Conservation (phyloP, 2,797 vertebrate species). For the Toxotes lorentzi region DNA sequence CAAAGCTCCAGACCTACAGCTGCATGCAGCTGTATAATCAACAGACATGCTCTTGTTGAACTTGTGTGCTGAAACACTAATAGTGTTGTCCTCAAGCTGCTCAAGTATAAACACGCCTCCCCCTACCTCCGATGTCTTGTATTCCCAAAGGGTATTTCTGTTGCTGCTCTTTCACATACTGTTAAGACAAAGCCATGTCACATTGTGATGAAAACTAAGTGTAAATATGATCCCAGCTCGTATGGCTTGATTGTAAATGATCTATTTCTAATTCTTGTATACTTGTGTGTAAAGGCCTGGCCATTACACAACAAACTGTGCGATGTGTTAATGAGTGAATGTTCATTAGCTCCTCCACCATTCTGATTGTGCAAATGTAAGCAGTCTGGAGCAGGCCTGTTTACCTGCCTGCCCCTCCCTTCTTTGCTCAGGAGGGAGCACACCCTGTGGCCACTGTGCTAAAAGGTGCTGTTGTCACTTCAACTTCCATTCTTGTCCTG, state of each 20-base stretch:
- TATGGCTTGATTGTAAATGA: background rate
- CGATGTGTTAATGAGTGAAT: slow-evolving; percentile 9
- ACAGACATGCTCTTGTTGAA: slow-evolving; percentile 56
- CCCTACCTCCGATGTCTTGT: slow-evolving; percentile 11
- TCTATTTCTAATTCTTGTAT: background rate
- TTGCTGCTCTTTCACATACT: background rate
- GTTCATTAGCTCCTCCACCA: slow-evolving; percentile 13
- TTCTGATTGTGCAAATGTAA: slow-evolving; percentile 21
- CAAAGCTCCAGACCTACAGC: slow-evolving; percentile 29
- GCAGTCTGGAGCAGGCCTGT: slow-evolving; percentile 12
- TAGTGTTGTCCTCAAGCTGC: slow-evolving; percentile 39
- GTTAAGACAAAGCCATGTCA: background rate
- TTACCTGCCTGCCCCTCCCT: slow-evolving; percentile 23
- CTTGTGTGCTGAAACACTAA: slow-evolving; percentile 44
- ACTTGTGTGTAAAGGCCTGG: background rate
- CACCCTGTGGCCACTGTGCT: slow-evolving; percentile 20
- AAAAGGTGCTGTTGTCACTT: slow-evolving; percentile 15
- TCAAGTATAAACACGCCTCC: slow-evolving; percentile 7
- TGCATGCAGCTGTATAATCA: slow-evolving; percentile 37
- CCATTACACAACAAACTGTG: background rate
- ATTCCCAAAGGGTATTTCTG: background rate
- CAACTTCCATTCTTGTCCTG: background rate
- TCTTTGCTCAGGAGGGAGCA: slow-evolving; percentile 3
- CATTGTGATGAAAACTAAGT: background rate
- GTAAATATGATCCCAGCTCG: background rate